Conservation (phyloP, 2,888 invertebrate species). For the Archips crataeganus region DNA sequence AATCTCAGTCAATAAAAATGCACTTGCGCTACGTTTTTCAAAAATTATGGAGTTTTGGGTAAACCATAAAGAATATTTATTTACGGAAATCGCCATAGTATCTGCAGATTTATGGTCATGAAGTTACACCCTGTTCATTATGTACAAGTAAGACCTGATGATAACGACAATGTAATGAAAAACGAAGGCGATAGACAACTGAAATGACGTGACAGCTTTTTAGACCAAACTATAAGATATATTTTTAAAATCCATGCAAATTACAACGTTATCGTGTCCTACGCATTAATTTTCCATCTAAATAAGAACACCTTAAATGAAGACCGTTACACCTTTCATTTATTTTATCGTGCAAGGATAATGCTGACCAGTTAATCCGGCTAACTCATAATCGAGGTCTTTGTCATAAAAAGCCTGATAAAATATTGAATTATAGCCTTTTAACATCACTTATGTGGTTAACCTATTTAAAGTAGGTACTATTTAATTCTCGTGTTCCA, state of each 20-base stretch:
- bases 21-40: too few relatives aligned
- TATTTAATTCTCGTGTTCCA: not conserved
- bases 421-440: slow-evolving; percentile 9
- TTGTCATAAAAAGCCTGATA: slow-evolving; percentile 2
- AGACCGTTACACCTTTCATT: slow-evolving; percentile 12
- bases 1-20: too few relatives aligned
- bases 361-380: slow-evolving; percentile 25
- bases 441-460: slow-evolving; percentile 7
- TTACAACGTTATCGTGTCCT: not conserved
- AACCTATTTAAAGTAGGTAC: slow-evolving; percentile 6
- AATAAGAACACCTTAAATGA: not conserved
- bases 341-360: slow-evolving; percentile 33
- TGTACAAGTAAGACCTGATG: too few relatives aligned
- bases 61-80: too few relatives aligned
- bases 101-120: too few relatives aligned
- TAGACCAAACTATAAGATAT: too few relatives aligned
- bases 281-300: not conserved
- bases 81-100: too few relatives aligned
- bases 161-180: too few relatives aligned
- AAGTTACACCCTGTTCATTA: too few relatives aligned
- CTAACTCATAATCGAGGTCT: slow-evolving; percentile 25
- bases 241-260: not conserved
- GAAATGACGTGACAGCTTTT: too few relatives aligned
- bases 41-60: too few relatives aligned
- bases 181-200: too few relatives aligned